A percentile compares a stretch with the other conserved stretches of the same genome.
phyloP scores from a whole-genome alignment of 2,113 vertebrate species.

The Ciconia stormi region DNA sequence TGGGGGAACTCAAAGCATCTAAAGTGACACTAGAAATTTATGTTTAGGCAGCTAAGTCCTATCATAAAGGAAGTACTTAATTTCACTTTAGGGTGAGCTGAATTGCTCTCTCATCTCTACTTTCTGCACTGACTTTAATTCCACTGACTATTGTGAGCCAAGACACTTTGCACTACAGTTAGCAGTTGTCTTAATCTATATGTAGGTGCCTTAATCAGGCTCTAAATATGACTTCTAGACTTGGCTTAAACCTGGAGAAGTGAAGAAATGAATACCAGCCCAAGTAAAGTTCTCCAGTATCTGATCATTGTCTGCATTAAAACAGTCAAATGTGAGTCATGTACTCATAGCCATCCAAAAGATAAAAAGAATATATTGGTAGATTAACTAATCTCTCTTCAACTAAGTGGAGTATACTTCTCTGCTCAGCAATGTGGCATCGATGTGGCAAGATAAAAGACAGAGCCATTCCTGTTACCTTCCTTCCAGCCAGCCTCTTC shows the following conservation, averaged over 20 bases:
- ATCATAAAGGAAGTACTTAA: neutral
- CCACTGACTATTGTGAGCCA: neutral
- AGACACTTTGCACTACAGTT: neutral
- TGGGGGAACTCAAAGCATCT: neutral
- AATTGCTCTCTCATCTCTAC: neutral
- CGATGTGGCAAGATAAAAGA: neutral
- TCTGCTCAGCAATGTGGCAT: neutral
- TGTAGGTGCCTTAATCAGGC: neutral
- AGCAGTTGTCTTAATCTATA: neutral
- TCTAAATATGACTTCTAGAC: neutral
- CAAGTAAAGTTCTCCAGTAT: neutral
- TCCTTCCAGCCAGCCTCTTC: neutral
- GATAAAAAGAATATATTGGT: neutral
- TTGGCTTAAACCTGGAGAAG: neutral
- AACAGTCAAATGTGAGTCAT: neutral
- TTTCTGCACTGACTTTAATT: neutral
- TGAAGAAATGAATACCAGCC: neutral
- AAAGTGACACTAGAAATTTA: neutral
- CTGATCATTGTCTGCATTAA: neutral
- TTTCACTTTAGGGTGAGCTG: neutral
- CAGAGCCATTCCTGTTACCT: rapidly evolving
- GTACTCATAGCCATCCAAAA: neutral
- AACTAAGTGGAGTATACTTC: neutral
- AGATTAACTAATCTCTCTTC: neutral
- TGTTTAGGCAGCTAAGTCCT: neutral